Base-by-base conservation (phyloP, 1,140 invertebrate species). In the Arctopsyche grandis region DNA sequence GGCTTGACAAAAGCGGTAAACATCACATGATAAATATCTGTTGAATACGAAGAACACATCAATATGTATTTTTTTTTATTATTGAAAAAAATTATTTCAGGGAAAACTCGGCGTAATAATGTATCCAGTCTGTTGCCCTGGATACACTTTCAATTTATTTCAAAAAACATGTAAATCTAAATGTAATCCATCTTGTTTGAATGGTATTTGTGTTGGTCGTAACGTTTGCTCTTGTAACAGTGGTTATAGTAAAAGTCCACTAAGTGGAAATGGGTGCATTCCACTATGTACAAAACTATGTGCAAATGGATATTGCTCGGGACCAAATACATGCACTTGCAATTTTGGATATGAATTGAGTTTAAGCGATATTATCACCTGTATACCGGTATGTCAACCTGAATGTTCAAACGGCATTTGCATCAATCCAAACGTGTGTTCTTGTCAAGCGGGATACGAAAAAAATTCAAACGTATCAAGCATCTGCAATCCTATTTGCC, bases 221-320 rank as follows among this genome's bases (percentile, higher is more conserved):
- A 21, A 56, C n/a, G 52, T 12, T 19, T 74, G 71, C 48, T 1
- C 10, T n/a, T 74, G 71, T 21, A 74, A 26, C 12, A 0, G 9
- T 22, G 71, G 71, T 24, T 74, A 74, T 16, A 56, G 1, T 9
- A 29, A 10, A n/a, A 48, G 24, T 22, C 22, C 52, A 1, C 22
- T 5, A 22, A n/a, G 7, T 22, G 56, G 14, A 19, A 16, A 24
- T 52, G 16, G 14, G 21, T 92, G 91, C 79, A 44, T 83, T 10
- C 89, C 91, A 0, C 79, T 86, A 16, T 92, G 91, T 80, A 81
- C 84, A 0, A 84, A 82, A 5, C 83, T 84, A 3, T 91, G 91
- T 80, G 44, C 75, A 10, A 85, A 89, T 79, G 89, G 89, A 0
- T 84, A 78, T 9, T 91, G 91, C 75, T 84, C 85, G 5, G 84